Base-by-base conservation (phyloP, 2,888 invertebrate species). In the Choreutis nemorana region DNA sequence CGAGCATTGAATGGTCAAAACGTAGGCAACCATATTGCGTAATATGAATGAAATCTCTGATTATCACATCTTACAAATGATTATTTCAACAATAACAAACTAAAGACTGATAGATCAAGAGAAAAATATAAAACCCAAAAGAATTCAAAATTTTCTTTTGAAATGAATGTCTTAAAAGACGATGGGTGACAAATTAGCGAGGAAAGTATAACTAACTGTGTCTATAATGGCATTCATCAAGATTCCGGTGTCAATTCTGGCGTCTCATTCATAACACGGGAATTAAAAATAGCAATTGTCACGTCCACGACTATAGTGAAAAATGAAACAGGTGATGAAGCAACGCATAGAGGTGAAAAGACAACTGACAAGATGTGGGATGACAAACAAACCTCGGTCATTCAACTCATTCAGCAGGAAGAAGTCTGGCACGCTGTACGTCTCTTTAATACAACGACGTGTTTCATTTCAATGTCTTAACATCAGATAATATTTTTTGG, bases 321-420 rank as follows among this genome's bases (percentile, higher is more conserved):
- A 68, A 66, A 64, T 67, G 48, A 64, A 65, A 62, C 68, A 72
- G 65, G 64, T 71, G 63, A 66, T 57, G 52, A 48, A 42, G 45
- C 51, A 50, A 54, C 48, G 44, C 42, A 47, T 41, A 39, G 38
- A 41, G 38, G 45, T 46, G 40, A 40, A 46, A 49, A 52, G 40
- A 40, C 46, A 49, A 52, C 51, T 55, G 50, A 56, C 55, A 49
- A 45, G 51, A 56, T 53, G 56, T 58, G 52, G 53, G 58, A 61
- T 64, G 66, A 67, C 65, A 65, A 60, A 70, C 55, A 39, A 34
- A 34, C 37, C 14, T 14, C 33, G 50, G 46, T 37, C 48, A 31
- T 39, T 50, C 42, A 48, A 47, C 50, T 45, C 35, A 26, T 32
- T 33, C 18, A 35, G 28, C 29, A 33, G 27, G 34, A 37, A 32